These are phyloP conservation scores for Alentia gelatinosa DNA, from an alignment of 2,888 invertebrate genomes.

Conservation along the genomic window DNA sequence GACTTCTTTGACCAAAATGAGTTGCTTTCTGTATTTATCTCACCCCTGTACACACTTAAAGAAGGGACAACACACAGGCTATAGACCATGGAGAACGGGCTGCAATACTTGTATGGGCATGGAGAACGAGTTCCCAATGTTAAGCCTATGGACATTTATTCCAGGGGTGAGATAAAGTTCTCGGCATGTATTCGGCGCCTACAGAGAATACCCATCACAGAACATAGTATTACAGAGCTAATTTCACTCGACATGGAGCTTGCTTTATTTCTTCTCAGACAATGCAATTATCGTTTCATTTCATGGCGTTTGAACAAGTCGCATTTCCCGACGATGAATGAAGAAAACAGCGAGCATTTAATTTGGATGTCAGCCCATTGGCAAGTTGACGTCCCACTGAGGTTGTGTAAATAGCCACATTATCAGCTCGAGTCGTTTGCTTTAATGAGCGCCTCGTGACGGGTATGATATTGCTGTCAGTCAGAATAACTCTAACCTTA, in stretches of 20 bases:
- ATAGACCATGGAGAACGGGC: neutral
- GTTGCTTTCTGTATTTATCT: too few relatives aligned
- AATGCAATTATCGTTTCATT: neutral
- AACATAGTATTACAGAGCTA: neutral
- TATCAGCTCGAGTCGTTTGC: neutral
- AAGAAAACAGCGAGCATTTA: neutral
- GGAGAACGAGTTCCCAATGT: too few relatives aligned
- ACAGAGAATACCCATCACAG: too few relatives aligned
- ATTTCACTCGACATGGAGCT: neutral
- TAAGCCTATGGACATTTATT: neutral
- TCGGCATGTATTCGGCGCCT: too few relatives aligned
- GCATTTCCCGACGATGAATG: neutral
- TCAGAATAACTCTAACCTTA: neutral
- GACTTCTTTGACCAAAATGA: too few relatives aligned
- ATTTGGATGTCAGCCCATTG: neutral
- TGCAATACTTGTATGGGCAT: too few relatives aligned
- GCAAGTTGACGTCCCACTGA: neutral
- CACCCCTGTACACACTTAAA: too few relatives aligned
- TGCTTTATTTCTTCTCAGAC: neutral
- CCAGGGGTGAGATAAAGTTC: neutral
- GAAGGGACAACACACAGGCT: too few relatives aligned
- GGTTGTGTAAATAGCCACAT: neutral
- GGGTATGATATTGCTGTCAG: neutral
- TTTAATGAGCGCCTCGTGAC: neutral
- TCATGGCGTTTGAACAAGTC: neutral